phyloP scores from a whole-genome alignment of 2,797 vertebrate species.

The Neoniphon sammara region DNA sequence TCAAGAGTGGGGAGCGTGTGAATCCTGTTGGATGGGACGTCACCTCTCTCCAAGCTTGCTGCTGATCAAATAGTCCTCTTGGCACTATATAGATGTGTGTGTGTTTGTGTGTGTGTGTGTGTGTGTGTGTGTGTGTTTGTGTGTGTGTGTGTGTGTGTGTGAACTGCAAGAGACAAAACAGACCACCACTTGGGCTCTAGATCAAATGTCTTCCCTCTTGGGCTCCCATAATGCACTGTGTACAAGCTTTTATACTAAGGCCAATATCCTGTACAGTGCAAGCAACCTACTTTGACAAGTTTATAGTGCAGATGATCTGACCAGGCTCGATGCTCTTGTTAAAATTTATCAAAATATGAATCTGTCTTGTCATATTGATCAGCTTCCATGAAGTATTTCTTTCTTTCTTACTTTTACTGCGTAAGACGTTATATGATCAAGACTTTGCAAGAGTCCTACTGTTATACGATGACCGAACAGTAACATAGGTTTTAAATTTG shows the following conservation, averaged over 20 bases:
- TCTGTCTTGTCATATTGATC: slow-evolving; percentile 4
- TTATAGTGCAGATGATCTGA: neutral
- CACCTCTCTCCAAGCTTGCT: slow-evolving; percentile 47
- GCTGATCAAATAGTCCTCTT: slow-evolving; percentile 64
- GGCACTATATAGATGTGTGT: slow-evolving; percentile 58
- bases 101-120: slow-evolving; percentile 35
- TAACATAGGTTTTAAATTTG: neutral
- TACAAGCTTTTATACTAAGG: slow-evolving; percentile 32
- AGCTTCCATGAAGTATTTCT: neutral
- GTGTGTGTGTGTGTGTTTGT: slow-evolving; percentile 43
- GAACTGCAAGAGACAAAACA: slow-evolving; percentile 56
- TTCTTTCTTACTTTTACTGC: neutral
- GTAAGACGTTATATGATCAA: neutral
- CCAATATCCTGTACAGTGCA: slow-evolving; percentile 21
- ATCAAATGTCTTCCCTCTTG: slow-evolving; percentile 51
- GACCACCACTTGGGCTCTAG: slow-evolving; percentile 53
- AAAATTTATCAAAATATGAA: neutral
- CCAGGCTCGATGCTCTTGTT: neutral
- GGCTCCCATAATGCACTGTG: slow-evolving; percentile 2
- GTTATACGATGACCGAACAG: no score
- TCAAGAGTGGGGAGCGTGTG: slow-evolving; percentile 70
- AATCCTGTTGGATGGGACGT: slow-evolving; percentile 68
- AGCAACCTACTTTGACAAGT: no score
- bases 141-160: slow-evolving; percentile 45
- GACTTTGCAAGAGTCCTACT: neutral